Evolutionary conservation across 2,797 vertebrate genomes (phyloP).

Genomic region (Esox masquinongy): DNA sequence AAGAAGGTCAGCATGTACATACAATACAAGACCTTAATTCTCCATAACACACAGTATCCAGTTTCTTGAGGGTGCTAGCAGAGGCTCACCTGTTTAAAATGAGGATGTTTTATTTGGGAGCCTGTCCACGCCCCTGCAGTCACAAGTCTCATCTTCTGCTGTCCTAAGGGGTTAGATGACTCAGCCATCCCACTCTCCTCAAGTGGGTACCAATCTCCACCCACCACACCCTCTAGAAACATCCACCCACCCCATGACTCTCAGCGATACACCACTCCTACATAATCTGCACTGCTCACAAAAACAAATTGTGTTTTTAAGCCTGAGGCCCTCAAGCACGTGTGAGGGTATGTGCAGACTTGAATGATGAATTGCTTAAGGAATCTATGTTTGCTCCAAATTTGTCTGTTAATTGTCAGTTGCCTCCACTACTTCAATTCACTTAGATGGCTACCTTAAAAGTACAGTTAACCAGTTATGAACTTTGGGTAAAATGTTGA

Average conservation of each 20-base stretch:
- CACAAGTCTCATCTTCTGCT: conserved; percentile 26
- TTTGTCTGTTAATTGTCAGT: not conserved
- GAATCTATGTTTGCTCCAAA: not conserved
- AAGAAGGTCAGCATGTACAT: too few species aligned
- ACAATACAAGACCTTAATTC: too few species aligned
- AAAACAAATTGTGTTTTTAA: not conserved
- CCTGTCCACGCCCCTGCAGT: not conserved
- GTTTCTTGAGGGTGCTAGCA: too few species aligned
- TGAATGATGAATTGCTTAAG: not conserved
- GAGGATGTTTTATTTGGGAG: conserved; percentile 23
- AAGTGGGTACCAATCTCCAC: conserved; percentile 26
- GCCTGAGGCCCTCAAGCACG: not conserved
- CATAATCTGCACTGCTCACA: not conserved
- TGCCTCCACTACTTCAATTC: too few species aligned
- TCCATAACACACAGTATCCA: too few species aligned
- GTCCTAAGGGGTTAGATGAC: conserved; percentile 21
- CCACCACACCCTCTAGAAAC: conserved; percentile 69
- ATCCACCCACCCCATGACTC: conserved; percentile 72
- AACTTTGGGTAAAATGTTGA: too few species aligned
- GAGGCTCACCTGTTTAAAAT: not conserved
- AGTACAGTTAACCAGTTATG: too few species aligned
- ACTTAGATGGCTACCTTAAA: too few species aligned
- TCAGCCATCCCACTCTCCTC: conserved; percentile 7
- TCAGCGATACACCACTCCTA: conserved; percentile 24
- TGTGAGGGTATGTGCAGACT: not conserved